These are phyloP conservation scores for Epicampocera succincta DNA, from an alignment of 2,888 invertebrate genomes.

Conservation along the genomic window DNA sequence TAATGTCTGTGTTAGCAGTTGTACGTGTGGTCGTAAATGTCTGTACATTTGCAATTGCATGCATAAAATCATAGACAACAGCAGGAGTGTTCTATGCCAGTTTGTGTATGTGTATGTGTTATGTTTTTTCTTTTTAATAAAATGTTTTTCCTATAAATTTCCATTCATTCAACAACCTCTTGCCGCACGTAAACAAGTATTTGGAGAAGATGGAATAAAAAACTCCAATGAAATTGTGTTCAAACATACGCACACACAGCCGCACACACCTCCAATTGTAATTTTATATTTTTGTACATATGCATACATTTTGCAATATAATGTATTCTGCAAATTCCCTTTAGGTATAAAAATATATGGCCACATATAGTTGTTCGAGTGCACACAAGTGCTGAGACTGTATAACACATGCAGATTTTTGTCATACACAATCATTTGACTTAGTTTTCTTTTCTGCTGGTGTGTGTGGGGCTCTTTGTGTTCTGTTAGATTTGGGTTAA, in stretches of 20 bases:
- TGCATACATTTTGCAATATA: conserved; percentile 23
- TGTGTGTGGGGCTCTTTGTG: background rate
- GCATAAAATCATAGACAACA: conserved; percentile 53
- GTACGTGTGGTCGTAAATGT: conserved; percentile 30
- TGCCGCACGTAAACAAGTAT: conserved; percentile 23
- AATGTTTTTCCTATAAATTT: conserved; percentile 52
- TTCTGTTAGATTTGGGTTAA: conserved; percentile 54
- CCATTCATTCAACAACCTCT: conserved; percentile 51
- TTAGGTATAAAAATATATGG: conserved; percentile 14
- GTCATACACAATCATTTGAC: conserved; percentile 40
- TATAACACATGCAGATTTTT: conserved; percentile 37
- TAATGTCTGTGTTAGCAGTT: background rate
- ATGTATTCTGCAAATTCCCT: conserved; percentile 27
- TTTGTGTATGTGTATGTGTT: conserved; percentile 13
- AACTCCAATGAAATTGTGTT: conserved; percentile 22
- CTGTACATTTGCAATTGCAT: conserved; percentile 39
- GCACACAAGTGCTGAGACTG: conserved; percentile 5
- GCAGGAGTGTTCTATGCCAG: conserved; percentile 25
- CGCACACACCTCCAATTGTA: background rate
- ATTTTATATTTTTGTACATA: background rate
- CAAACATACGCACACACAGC: background rate
- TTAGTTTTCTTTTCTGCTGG: conserved; percentile 23
- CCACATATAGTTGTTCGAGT: background rate
- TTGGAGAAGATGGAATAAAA: conserved; percentile 17
- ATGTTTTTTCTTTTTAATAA: conserved; percentile 36